A percentile compares a stretch with the other conserved stretches of the same genome.
phyloP scores from a whole-genome alignment of 2,113 vertebrate genomes.

The Semnornis frantzii region DNA sequence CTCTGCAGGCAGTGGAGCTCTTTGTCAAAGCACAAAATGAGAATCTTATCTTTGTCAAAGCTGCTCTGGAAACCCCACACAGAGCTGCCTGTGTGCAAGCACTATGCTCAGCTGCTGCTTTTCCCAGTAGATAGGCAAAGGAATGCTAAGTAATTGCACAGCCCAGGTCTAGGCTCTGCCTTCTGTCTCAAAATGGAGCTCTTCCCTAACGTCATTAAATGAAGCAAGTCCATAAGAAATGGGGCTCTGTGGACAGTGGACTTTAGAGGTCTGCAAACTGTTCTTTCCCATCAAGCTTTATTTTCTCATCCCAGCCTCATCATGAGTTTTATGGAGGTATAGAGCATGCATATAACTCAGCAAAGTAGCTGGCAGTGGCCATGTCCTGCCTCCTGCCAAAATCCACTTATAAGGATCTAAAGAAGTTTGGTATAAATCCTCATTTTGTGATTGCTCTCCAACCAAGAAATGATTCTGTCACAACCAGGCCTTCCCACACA shows the following conservation, averaged over 20 bases:
- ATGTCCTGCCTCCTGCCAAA: neutral
- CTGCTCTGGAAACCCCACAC: neutral
- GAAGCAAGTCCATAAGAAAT: neutral
- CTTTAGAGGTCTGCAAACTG: neutral
- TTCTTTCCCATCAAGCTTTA: neutral
- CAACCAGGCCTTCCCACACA: constrained; percentile 45
- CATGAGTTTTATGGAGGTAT: neutral
- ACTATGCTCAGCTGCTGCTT: constrained; percentile 12
- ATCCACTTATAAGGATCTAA: neutral
- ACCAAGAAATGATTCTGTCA: constrained; percentile 15
- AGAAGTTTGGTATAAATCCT: neutral
- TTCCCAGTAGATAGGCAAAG: neutral
- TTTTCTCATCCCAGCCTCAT: neutral
- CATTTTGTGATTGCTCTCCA: neutral
- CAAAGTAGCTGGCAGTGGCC: neutral
- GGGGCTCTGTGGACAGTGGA: neutral
- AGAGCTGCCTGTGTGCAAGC: neutral
- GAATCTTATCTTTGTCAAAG: neutral
- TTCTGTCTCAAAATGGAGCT: neutral
- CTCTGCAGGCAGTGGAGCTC: neutral
- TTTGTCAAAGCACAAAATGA: neutral
- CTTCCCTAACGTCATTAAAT: neutral
- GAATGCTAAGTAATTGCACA: neutral
- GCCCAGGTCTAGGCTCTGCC: neutral
- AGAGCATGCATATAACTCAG: neutral